Conservation (phyloP, 2,797 vertebrate species). For the Diglossa cyanea region DNA sequence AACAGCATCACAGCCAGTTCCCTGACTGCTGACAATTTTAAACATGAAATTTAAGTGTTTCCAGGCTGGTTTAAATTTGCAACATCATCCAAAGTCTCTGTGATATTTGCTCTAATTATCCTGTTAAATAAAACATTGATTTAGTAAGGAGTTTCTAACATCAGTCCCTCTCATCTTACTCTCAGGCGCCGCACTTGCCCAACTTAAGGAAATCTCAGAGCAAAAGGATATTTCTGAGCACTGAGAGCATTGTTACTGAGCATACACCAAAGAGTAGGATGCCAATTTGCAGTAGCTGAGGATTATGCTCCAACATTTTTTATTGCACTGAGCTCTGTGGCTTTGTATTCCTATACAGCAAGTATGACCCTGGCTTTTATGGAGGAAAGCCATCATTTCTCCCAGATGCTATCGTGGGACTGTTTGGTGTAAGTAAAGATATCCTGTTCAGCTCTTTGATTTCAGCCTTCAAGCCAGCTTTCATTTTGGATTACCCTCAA, state of each 20-base stretch:
- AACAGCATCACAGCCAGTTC: background rate
- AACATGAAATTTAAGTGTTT: background rate
- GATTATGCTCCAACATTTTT: background rate
- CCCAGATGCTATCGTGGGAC: background rate
- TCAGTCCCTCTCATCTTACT: background rate
- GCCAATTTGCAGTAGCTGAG: background rate
- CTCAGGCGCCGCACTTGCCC: background rate
- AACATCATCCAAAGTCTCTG: background rate
- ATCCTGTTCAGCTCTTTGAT: background rate
- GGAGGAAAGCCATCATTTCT: background rate
- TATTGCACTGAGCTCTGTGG: background rate
- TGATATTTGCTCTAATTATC: background rate
- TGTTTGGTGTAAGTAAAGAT: background rate
- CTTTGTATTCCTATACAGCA: background rate
- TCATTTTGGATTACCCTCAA: slow-evolving; percentile 27
- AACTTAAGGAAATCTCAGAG: background rate
- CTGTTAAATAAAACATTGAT: background rate
- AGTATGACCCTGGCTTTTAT: background rate
- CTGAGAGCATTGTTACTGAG: background rate
- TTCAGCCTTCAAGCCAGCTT: background rate
- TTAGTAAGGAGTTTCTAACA: background rate
- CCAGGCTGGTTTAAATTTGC: background rate
- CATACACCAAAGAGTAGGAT: background rate
- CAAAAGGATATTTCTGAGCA: background rate
- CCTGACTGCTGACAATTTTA: background rate